Evolutionary conservation across 2,888 invertebrate genomes (phyloP).

Genomic region (Strigamia maritima): DNA sequence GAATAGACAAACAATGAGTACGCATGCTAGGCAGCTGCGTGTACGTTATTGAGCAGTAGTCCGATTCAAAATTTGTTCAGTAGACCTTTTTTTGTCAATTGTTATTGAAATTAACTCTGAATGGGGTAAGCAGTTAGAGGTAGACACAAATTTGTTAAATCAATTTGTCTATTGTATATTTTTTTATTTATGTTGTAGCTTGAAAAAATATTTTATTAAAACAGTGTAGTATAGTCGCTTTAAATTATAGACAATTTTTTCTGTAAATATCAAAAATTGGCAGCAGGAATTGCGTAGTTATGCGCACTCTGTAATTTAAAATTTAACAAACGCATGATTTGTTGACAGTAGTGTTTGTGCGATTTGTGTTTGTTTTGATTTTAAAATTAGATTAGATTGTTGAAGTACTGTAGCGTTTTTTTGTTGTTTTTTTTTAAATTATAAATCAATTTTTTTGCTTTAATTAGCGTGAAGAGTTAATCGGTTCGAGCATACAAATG

Average conservation of each 20-base stretch:
- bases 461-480: not conserved
- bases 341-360: not conserved
- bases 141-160: not conserved
- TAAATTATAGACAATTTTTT: no score
- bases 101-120: constrained; percentile 12
- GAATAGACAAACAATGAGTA: constrained; percentile 27
- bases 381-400: not conserved
- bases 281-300: no score
- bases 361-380: constrained; percentile 5
- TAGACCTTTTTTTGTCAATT: not conserved
- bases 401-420: not conserved
- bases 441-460: not conserved
- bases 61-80: constrained; percentile 9
- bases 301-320: not conserved
- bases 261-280: no score
- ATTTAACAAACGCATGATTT: not conserved
- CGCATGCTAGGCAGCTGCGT: constrained; percentile 16
- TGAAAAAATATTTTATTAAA: no score
- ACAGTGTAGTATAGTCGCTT: no score
- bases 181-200: not conserved
- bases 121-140: not conserved
- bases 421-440: not conserved
- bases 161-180: not conserved
- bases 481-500: not conserved
- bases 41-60: not conserved